Evolutionary conservation across 2,888 invertebrate genomes (phyloP).

Genomic region (Graphium colonna): DNA sequence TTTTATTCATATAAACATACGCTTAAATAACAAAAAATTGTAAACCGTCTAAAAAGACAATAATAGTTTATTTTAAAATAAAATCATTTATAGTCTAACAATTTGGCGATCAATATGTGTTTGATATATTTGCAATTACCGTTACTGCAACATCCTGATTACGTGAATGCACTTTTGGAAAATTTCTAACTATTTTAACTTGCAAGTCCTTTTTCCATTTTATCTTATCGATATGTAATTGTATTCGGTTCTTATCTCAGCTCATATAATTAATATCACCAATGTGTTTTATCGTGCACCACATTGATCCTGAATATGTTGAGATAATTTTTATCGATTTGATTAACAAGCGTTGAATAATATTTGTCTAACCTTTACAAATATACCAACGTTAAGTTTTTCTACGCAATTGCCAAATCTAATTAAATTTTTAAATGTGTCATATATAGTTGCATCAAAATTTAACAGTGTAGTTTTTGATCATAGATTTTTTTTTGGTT

Average conservation of each 20-base stretch:
- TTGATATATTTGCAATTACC: too few species aligned
- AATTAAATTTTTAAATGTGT: neutral
- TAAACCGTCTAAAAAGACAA: too few species aligned
- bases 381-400: neutral
- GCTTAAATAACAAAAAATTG: too few species aligned
- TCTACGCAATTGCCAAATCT: neutral
- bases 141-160: too few species aligned
- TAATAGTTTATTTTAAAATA: too few species aligned
- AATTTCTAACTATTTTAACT: neutral
- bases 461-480: neutral
- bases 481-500: neutral
- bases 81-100: too few species aligned
- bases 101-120: too few species aligned
- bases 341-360: neutral
- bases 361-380: slow-evolving; percentile 1
- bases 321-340: slow-evolving; percentile 13
- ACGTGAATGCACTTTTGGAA: neutral
- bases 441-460: neutral
- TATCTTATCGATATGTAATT: slow-evolving; percentile 5
- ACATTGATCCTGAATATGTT: slow-evolving; percentile 9
- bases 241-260: neutral
- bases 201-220: neutral
- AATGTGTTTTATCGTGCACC: slow-evolving; percentile 1
- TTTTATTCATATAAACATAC: too few species aligned
- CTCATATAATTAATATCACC: neutral